These are phyloP conservation scores for Novumbra hubbsi DNA, from an alignment of 2,797 vertebrate genomes.

Conservation along the genomic window DNA sequence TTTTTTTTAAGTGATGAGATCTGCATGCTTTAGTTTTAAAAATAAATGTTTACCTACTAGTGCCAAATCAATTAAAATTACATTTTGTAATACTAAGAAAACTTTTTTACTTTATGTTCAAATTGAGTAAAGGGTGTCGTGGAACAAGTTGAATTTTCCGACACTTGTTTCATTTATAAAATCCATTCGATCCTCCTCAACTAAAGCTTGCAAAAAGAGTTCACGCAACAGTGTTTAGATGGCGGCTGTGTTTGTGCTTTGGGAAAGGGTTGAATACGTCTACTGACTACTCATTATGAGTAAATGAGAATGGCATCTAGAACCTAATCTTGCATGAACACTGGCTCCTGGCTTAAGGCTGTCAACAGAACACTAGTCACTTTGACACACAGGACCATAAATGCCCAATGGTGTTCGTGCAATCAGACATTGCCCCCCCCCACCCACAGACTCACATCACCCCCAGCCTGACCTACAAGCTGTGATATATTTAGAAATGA, in stretches of 20 bases:
- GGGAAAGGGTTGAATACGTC: background rate
- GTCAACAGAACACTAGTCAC: background rate
- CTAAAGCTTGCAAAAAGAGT: background rate
- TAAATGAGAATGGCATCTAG: background rate
- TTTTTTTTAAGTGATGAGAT: too few relatives aligned
- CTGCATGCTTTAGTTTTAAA: too few relatives aligned
- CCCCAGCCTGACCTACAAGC: background rate
- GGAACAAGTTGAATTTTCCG: too few relatives aligned
- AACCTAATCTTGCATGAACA: background rate
- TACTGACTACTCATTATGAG: background rate
- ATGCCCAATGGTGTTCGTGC: background rate
- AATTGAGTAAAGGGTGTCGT: too few relatives aligned
- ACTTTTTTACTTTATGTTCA: too few relatives aligned
- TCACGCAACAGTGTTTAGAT: background rate
- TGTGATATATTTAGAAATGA: conserved; percentile 16
- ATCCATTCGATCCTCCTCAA: too few relatives aligned
- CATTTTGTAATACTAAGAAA: too few relatives aligned
- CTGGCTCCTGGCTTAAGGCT: background rate
- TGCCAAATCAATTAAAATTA: too few relatives aligned
- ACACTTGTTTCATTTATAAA: too few relatives aligned
- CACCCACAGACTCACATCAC: background rate
- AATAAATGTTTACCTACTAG: too few relatives aligned
- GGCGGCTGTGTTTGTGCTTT: background rate
- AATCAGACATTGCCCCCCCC: background rate
- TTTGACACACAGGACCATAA: background rate